Evolutionary conservation across 2,888 invertebrate genomes (phyloP), one percentile per base, ranked within the genome.

Genomic region (Drosophila gaucha): DNA sequence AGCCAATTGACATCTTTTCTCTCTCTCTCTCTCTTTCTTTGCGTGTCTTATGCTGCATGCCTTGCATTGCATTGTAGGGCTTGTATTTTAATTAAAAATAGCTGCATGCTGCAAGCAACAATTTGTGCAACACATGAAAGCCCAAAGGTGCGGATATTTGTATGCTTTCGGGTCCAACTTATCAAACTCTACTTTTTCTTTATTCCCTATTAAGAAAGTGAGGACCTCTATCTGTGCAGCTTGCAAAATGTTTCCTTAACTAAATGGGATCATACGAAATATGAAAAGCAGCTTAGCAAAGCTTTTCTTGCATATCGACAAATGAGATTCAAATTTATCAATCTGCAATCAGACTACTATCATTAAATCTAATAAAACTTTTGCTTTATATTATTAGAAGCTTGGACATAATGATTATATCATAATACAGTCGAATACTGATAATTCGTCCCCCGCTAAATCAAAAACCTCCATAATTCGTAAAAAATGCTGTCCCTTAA

Each of bases 1-100:
- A 63, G 44, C 46, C 63, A 75, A 78, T 78, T 76, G 83, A 66
- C n/a, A n/a, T n/a, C n/a, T n/a, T n/a, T n/a, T n/a, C n/a, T n/a
- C n/a, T n/a, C n/a, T n/a, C n/a, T n/a, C n/a, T n/a, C n/a, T n/a
- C n/a, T n/a, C n/a, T n/a, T n/a, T n/a, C n/a, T n/a, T n/a, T n/a
- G n/a, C n/a, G n/a, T n/a, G n/a, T n/a, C n/a, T n/a, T n/a, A n/a
- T n/a, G n/a, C n/a, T n/a, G n/a, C n/a, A n/a, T n/a, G n/a, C n/a
- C n/a, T n/a, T n/a, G n/a, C n/a, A n/a, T n/a, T 33, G 51, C 38
- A 10, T 46, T 33, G 46, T n/a, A 51, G 30, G 35, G 14, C 43
- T 51, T 51, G 59, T 62, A 16, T 74, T 79, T 83, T 83, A 83
- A 77, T 86, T 79, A 52, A 76, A 69, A 67, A 58, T 16, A 6